Conservation (phyloP, 2,888 invertebrate species). For the Thera obeliscata region DNA sequence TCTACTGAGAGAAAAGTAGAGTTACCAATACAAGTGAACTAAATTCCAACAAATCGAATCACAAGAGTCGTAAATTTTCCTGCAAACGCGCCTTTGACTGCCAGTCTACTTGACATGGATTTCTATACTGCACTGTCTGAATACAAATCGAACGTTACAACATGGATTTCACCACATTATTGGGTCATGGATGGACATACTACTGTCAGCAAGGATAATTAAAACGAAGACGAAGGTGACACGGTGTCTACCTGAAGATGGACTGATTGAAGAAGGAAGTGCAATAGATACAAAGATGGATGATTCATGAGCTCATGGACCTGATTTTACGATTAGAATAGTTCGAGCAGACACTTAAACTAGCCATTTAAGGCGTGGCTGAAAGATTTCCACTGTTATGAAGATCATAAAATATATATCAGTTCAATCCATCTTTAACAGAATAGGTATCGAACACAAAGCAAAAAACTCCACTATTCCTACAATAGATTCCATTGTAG, state of each 20-base stretch:
- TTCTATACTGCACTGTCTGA: constrained; percentile 75
- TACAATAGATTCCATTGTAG: constrained; percentile 9
- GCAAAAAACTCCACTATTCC: neutral
- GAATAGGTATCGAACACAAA: neutral
- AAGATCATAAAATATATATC: constrained; percentile 10
- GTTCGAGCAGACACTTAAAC: constrained; percentile 18
- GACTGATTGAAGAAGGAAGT: constrained; percentile 45
- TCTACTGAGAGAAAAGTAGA: neutral
- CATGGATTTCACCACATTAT: constrained; percentile 82
- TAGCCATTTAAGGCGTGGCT: constrained; percentile 19
- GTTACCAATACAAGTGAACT: constrained; percentile 39
- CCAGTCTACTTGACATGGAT: constrained; percentile 82
- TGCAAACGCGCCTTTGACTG: constrained; percentile 69
- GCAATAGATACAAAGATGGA: constrained; percentile 30
- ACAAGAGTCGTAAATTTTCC: constrained; percentile 73
- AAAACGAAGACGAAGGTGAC: constrained; percentile 50
- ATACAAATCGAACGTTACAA: constrained; percentile 78
- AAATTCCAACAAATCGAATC: constrained; percentile 54
- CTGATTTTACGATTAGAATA: constrained; percentile 24
- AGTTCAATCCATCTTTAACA: constrained; percentile 10
- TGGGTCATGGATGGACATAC: constrained; percentile 76
- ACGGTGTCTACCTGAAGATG: constrained; percentile 45
- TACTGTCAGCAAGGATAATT: constrained; percentile 62
- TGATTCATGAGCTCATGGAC: constrained; percentile 28
- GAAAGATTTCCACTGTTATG: constrained; percentile 26